Evolutionary conservation across 2,888 invertebrate species (phyloP), one percentile per base, ranked within the genome.

Genomic region (Hyposoter didymator): DNA sequence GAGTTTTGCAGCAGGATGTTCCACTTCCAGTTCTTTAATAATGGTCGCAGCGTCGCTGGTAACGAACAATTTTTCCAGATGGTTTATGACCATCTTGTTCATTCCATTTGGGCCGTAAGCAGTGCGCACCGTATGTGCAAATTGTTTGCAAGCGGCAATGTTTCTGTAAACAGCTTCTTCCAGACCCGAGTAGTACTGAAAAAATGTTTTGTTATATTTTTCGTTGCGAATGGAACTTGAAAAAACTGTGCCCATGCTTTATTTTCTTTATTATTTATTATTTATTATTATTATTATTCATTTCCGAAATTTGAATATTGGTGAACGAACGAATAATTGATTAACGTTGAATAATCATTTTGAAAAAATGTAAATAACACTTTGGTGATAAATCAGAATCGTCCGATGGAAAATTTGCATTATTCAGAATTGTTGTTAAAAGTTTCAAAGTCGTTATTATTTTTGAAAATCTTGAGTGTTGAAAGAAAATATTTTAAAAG

Each of bases 71-170:
- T 99, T 99, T 92, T 99, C 99, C 89, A 99, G 96, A 93, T 99
- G 99, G 94, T 99, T 99, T 84, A 99, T 99, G 32, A 99, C 97
- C 98, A 99, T 99, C 95, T 99, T 99, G 94, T 99, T 99, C 98
- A 97, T 97, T 89, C 99, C 99, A 95, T 99, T 99, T 10, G 99
- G 99, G 0, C 99, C 99, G 94, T 98, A 99, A 1, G 99, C 98
- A 32, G 99, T 98, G 88, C 97, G 96, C 35, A 99, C 97, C 87
- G 98, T 98, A 91, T 97, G 97, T 1, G 99, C 96, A 91, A 99
- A 98, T 93, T 99, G 98, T 94, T 98, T 98, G 94, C 99, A 99
- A 28, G 99, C 99, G 90, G 95, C 96, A 89, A 99, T 99, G 93
- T 99, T 99, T 84, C 99, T 96, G 92, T 96, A 97, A 0, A 99